These are phyloP conservation scores for Rhinatrema bivittatum DNA, from an alignment of 2,797 vertebrate species.

Conservation along the genomic window DNA sequence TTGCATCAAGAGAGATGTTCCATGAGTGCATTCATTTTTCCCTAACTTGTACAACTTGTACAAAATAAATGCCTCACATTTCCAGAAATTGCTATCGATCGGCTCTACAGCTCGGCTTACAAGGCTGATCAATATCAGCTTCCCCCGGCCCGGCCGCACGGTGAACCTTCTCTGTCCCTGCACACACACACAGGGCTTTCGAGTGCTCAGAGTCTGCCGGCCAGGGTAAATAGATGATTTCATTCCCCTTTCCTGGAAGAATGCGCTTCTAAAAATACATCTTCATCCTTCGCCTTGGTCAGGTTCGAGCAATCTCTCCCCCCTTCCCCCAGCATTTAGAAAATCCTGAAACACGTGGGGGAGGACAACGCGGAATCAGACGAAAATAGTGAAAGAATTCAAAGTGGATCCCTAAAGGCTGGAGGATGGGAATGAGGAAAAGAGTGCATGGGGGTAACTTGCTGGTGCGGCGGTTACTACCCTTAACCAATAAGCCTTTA, in stretches of 20 bases:
- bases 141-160: slow-evolving; percentile 31
- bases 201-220: slow-evolving; percentile 53
- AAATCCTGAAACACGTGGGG: too few species aligned
- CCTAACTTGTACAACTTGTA: slow-evolving; percentile 43
- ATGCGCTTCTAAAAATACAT: slow-evolving; percentile 40
- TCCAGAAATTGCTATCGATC: slow-evolving; percentile 67
- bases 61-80: slow-evolving; percentile 57
- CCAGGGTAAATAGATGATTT: slow-evolving; percentile 60
- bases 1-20: slow-evolving; percentile 40
- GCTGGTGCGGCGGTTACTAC: too few species aligned
- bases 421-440: too few species aligned
- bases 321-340: too few species aligned
- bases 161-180: slow-evolving; percentile 41
- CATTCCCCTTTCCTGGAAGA: slow-evolving; percentile 59
- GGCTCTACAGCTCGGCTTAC: slow-evolving; percentile 48
- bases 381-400: too few species aligned
- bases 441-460: too few species aligned
- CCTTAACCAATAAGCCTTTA: too few species aligned
- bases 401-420: too few species aligned
- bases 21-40: slow-evolving; percentile 53
- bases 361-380: too few species aligned
- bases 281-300: too few species aligned
- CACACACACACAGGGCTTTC: slow-evolving; percentile 37
- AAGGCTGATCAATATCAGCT: slow-evolving; percentile 59
- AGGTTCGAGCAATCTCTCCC: too few species aligned